Evolutionary conservation across 2,797 vertebrate genomes (phyloP), one percentile per base, ranked within the genome.

Genomic region (Enteromius radiatus): DNA sequence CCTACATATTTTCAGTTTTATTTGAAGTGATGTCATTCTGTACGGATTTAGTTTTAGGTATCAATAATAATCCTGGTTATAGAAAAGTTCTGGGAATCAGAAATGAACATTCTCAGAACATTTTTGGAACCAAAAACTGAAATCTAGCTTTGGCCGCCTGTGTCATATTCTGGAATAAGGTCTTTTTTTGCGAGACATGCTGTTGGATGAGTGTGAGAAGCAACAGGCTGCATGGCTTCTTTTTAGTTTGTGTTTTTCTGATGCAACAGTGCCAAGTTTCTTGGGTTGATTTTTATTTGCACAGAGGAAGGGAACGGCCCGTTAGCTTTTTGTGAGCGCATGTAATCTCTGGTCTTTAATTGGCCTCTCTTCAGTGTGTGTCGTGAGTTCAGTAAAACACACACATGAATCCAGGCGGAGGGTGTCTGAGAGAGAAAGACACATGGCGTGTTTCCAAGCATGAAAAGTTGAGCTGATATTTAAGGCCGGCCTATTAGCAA

Each of bases 301-400:
- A 17, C 28, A 5, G 38, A 77, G 56, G n/a, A 59, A 31, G 0
- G 10, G 49, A 56, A 15, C 52, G 10, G 78, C 11, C 65, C 17
- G 65, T 56, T 69, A 33, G 67, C 19, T 49, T 52, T 76, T 28
- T 78, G 61, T 61, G 80, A 70, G 54, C 59, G 81, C 87, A 86
- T 91, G 92, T 94, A 92, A 94, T 93, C 93, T 91, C 80, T 89
- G 89, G 85, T 86, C 92, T 90, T 91, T 94, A 94, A 94, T 94
- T 95, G 93, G 93, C 92, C 93, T 91, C 88, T 90, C 89, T 89
- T 89, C 68, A 84, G 90, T 90, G 76, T 65, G 87, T 91, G 89
- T 92, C 28, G 91, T 90, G 89, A 91, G 90, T 91, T 92, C 89
- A 91, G 89, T 88, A 90, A 90, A 84, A 82, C 70, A 88, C 89